Evolutionary conservation across 2,888 invertebrate species (phyloP).

Genomic region (Diogma glabrata): DNA sequence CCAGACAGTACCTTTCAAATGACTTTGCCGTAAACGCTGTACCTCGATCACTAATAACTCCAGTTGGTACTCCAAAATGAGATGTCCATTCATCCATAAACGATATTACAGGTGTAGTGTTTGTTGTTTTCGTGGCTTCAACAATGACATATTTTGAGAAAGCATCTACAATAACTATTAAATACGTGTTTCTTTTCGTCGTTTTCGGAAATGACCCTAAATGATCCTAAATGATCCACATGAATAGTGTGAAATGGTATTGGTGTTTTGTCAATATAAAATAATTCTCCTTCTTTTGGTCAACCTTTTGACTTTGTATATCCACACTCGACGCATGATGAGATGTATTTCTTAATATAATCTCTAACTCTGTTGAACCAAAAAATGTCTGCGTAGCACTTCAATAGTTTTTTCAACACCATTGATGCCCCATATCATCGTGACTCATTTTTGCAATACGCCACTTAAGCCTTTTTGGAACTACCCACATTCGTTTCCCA

Average conservation of each 20-base stretch:
- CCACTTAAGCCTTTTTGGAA: conserved; percentile 8
- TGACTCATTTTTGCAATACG: background rate
- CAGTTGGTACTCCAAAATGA: background rate
- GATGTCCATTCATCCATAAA: background rate
- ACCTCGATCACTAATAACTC: conserved; percentile 12
- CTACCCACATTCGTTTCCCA: too few species aligned
- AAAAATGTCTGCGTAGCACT: background rate
- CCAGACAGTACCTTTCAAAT: conserved; percentile 11
- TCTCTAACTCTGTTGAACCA: too few species aligned
- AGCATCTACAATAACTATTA: conserved; percentile 21
- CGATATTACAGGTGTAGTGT: conserved; percentile 7
- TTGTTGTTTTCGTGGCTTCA: too few species aligned
- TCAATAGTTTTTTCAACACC: background rate
- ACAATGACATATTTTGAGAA: conserved; percentile 16
- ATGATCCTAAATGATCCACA: conserved; percentile 25
- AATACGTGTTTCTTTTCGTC: conserved; percentile 20
- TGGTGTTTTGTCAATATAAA: conserved; percentile 10
- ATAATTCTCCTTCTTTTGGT: background rate
- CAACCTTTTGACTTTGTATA: background rate
- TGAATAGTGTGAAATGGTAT: conserved; percentile 26
- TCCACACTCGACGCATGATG: background rate
- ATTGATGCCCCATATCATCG: background rate
- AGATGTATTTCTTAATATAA: too few species aligned
- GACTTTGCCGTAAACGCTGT: conserved; percentile 14
- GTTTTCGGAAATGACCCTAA: conserved; percentile 25